A percentile compares a stretch with the other conserved stretches of the same genome.
Conservation (phyloP, 2,113 vertebrate genomes). For the Crocuta crocuta region DNA sequence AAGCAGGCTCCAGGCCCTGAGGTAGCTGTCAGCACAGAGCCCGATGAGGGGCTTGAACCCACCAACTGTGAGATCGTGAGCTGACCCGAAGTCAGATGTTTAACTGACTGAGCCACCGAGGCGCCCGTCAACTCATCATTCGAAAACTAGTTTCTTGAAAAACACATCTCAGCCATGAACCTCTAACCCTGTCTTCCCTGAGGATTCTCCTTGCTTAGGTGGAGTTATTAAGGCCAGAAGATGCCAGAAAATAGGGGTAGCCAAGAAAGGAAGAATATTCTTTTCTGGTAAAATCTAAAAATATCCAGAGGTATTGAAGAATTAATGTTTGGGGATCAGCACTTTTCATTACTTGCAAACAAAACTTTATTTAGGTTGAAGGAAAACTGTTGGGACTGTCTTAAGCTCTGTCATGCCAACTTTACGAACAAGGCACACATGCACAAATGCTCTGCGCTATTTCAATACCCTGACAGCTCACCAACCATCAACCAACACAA, state of each 20-base stretch:
- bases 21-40: too few species aligned
- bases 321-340: background rate
- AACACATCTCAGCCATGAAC: background rate
- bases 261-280: background rate
- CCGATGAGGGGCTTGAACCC: too few species aligned
- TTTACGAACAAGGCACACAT: background rate
- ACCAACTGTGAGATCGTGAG: too few species aligned
- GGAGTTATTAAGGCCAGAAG: background rate
- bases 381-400: background rate
- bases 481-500: slow-evolving; percentile 23
- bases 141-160: slow-evolving; percentile 52
- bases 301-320: background rate
- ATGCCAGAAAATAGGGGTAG: background rate
- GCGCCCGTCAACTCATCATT: background rate
- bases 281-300: slow-evolving; percentile 3
- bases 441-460: background rate
- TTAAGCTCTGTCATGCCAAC: background rate
- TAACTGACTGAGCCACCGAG: too few species aligned
- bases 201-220: background rate
- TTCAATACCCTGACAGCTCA: background rate
- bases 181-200: slow-evolving; percentile 11
- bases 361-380: slow-evolving; percentile 15
- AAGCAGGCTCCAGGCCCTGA: too few species aligned
- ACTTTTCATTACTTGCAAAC: slow-evolving; percentile 26
- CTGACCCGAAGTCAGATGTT: too few species aligned